Conservation (phyloP, 2,113 vertebrate species). For the Paralichthys olivaceus region DNA sequence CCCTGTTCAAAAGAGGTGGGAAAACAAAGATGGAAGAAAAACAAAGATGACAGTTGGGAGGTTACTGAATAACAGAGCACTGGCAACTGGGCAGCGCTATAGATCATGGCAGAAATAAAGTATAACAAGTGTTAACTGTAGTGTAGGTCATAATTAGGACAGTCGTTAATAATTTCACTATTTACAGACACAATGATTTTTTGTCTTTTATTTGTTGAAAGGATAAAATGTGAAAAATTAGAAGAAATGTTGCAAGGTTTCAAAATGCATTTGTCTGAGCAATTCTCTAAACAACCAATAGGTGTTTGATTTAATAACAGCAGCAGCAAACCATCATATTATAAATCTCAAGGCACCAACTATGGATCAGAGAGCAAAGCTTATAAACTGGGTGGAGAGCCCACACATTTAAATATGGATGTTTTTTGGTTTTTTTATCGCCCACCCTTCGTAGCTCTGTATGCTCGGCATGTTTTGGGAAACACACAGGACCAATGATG, state of each 20-base stretch:
- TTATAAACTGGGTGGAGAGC: background rate
- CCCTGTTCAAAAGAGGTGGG: constrained; percentile 30
- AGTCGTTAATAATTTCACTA: background rate
- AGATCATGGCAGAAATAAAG: background rate
- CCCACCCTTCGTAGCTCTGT: background rate
- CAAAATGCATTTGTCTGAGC: background rate
- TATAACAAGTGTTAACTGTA: background rate
- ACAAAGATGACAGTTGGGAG: constrained; percentile 26
- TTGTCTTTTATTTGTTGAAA: background rate
- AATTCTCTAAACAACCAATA: background rate
- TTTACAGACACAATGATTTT: background rate
- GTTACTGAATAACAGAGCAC: constrained; percentile 8
- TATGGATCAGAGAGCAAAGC: no score
- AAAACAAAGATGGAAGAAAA: constrained; percentile 43
- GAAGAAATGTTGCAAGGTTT: background rate
- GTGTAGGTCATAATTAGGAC: background rate
- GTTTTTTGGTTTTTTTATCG: no score
- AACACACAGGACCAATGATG: background rate
- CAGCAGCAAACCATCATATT: background rate
- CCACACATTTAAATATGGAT: background rate
- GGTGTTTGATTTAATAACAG: background rate
- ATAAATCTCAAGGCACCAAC: no score
- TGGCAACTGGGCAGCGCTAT: background rate
- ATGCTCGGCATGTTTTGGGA: background rate
- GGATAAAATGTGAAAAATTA: background rate